phyloP scores from a whole-genome alignment of 2,113 vertebrate species.

The Nyctibius bracteatus region DNA sequence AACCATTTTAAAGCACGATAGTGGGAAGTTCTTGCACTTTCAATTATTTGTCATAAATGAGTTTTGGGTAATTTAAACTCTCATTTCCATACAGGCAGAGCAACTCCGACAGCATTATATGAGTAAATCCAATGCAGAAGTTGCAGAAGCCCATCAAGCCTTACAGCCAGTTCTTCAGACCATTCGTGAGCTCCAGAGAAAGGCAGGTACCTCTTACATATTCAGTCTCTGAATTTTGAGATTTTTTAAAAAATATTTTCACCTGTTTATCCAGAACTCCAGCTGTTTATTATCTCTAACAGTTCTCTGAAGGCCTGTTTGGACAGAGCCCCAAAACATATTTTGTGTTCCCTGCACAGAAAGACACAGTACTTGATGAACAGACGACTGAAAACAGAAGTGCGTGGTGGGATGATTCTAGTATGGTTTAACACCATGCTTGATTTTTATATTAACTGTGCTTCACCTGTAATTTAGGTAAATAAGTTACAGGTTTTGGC shows the following conservation, averaged over 20 bases:
- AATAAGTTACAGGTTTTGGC: background rate
- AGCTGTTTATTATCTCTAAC: background rate
- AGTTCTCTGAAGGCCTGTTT: background rate
- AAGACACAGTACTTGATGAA: background rate
- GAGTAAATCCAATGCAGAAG: slow-evolving; percentile 95
- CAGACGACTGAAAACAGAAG: background rate
- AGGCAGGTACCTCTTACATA: slow-evolving; percentile 70
- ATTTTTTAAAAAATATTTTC: background rate
- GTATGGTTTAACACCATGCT: background rate
- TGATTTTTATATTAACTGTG: background rate
- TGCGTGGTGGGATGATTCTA: background rate
- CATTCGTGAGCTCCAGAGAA: slow-evolving; percentile 88
- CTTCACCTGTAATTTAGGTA: background rate
- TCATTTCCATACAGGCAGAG: slow-evolving; percentile 76
- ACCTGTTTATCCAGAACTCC: background rate
- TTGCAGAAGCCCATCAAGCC: slow-evolving; percentile 84
- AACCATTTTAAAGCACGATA: background rate
- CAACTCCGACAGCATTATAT: slow-evolving; percentile 95
- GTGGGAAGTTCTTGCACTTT: background rate
- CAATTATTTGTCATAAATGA: background rate
- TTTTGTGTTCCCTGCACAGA: background rate
- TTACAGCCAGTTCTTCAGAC: slow-evolving; percentile 89
- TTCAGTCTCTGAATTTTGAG: background rate
- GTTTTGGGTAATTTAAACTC: background rate
- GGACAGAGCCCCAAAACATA: background rate